Evolutionary conservation across 2,797 vertebrate genomes (phyloP).

Genomic region (Coluber constrictor): DNA sequence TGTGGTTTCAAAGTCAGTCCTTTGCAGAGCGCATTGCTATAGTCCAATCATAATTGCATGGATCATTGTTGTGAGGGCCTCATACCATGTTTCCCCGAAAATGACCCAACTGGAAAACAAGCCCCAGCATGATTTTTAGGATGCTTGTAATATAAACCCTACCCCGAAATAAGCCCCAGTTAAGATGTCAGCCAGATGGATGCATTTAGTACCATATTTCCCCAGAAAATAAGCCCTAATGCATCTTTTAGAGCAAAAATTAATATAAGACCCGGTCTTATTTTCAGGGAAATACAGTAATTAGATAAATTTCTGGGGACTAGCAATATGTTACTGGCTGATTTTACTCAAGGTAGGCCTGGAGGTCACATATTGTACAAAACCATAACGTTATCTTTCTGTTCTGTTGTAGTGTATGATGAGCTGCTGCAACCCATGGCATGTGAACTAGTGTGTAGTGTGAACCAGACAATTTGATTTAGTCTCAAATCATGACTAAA

Average conservation of each 20-base stretch:
- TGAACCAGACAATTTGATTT: background rate
- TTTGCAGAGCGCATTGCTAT: background rate
- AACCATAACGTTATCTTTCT: background rate
- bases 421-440: background rate
- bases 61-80: background rate
- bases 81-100: background rate
- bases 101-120: background rate
- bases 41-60: background rate
- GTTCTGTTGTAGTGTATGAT: background rate
- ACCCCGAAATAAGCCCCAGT: background rate
- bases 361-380: background rate
- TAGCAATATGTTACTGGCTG: background rate
- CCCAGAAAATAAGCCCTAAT: background rate
- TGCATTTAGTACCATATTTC: background rate
- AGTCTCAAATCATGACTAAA: background rate
- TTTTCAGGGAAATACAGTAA: background rate
- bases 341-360: background rate
- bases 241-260: background rate
- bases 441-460: background rate
- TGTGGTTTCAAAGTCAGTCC: background rate
- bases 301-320: background rate
- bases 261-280: background rate
- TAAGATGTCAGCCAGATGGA: background rate
- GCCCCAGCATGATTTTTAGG: background rate
- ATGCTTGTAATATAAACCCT: background rate